Evolutionary conservation across 92 coral and sea anemone genomes (phyloP).

Genomic region (Bergia sp.): DNA sequence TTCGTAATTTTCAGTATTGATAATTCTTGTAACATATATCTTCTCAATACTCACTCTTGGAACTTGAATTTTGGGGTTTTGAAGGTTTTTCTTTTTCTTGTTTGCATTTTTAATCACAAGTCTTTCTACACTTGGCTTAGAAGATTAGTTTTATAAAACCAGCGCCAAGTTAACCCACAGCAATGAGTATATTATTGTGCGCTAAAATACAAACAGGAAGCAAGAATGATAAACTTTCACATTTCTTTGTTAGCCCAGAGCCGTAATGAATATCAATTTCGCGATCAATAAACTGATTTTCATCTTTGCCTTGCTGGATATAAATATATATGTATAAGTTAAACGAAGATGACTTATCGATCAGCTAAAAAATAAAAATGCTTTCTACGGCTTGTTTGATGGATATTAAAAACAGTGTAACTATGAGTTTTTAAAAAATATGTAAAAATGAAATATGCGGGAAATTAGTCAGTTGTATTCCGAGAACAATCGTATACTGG

Average conservation of each 20-base stretch:
- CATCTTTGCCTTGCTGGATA: constrained; percentile 20
- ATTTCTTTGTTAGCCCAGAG: constrained; percentile 34
- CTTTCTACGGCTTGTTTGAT: not conserved
- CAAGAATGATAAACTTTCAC: constrained; percentile 20
- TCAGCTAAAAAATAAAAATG: not conserved
- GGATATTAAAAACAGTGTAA: too few species aligned
- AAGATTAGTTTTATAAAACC: constrained; percentile 17
- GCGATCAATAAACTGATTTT: constrained; percentile 4
- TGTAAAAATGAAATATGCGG: not conserved
- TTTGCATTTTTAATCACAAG: constrained; percentile 29
- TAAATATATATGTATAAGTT: not conserved
- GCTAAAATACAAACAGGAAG: constrained; percentile 39
- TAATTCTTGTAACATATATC: not conserved
- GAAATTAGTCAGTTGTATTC: not conserved
- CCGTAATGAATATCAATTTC: constrained; percentile 25
- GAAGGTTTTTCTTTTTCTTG: not conserved
- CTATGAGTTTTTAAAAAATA: not conserved
- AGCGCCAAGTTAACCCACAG: constrained; percentile 17
- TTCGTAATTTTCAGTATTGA: not conserved
- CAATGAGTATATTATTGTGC: constrained; percentile 32
- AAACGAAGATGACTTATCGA: not conserved
- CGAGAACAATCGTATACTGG: not conserved
- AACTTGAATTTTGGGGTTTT: not conserved
- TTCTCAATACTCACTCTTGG: not conserved
- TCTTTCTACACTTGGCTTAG: constrained; percentile 14